Base-by-base conservation (phyloP, 2,797 vertebrate species). In the Anguilla marmorata region DNA sequence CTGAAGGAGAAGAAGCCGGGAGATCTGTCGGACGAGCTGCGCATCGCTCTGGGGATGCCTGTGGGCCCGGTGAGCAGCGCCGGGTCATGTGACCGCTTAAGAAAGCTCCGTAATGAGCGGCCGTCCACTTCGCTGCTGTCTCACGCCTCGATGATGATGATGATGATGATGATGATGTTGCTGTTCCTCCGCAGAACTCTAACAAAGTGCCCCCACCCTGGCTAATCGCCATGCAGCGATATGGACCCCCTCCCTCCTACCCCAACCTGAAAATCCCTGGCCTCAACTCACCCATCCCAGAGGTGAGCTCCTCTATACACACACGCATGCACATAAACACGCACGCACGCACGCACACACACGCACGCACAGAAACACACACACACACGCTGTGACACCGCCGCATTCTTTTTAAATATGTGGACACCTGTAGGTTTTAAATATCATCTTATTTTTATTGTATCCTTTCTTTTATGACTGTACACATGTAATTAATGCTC, bases 1-100 rank as follows among this genome's bases (percentile, higher is more conserved):
- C 95, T 99, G 84, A 99, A 99, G 86, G 97, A 98, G 95, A 99
- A 98, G 95, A 99, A 99, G 86, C 98, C 97, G 0, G 98, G 98
- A 0, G 98, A 99, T 88, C 94, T 99, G 52, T 99, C 97, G 0
- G 98, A 98, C 1, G 97, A 99, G 93, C 94, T 99, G 88, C 95
- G 97, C 11, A 97, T 98, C 9, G 97, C 98, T 6, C 94, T 98
- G 91, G 98, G 98, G 63, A 98, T 99, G 98, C 98, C 98, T 0
- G 97, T 98, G 0, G 98, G 98, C 90, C 97, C 96, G 0, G 98
- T 99, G 92, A 94, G 91, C 86, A 6, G 69, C 24, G 9, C 74
- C 41, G 41, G 41, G 41, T 45, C 41, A 45, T 45, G 41, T 45
- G 41, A 45, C 41, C 41, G 41, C 41, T 45, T 45, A 5, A 45